These are phyloP conservation scores for Mandrillus leucophaeus DNA, from an alignment of 2,113 vertebrate species.

Conservation along the genomic window DNA sequence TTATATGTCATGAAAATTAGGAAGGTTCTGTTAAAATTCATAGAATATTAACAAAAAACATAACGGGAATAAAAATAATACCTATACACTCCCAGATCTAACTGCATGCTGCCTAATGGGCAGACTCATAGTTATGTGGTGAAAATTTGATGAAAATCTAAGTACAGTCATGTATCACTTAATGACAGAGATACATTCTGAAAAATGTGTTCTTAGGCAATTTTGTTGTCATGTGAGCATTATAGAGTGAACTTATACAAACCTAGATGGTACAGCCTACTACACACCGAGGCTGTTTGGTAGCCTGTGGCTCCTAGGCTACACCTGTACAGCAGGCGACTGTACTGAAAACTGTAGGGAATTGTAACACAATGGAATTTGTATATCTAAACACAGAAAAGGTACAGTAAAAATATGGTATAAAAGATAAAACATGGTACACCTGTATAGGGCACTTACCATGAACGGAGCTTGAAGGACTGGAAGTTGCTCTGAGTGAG, in stretches of 20 bases:
- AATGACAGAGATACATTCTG: not conserved
- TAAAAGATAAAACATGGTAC: not conserved
- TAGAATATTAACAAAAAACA: not conserved
- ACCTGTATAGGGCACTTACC: not conserved
- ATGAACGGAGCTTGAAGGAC: not conserved
- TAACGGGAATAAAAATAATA: constrained; percentile 6
- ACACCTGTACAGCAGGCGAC: not conserved
- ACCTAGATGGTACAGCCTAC: not conserved
- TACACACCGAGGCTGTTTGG: not conserved
- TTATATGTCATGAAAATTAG: not conserved
- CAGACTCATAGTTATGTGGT: not conserved
- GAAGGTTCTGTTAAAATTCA: not conserved
- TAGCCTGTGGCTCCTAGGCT: not conserved
- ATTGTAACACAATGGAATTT: not conserved
- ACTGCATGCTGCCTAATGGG: not conserved
- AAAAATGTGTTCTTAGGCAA: not conserved
- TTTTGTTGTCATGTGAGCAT: not conserved
- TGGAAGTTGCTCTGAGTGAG: not conserved
- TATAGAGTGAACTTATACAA: not conserved
- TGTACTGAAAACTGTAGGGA: not conserved
- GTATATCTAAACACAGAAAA: not conserved
- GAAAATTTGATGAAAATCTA: not conserved
- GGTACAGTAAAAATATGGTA: not conserved
- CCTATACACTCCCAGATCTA: not conserved
- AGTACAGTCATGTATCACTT: not conserved